These are phyloP conservation scores for Albula glossodonta DNA, from an alignment of 2,113 vertebrate species.

Conservation along the genomic window DNA sequence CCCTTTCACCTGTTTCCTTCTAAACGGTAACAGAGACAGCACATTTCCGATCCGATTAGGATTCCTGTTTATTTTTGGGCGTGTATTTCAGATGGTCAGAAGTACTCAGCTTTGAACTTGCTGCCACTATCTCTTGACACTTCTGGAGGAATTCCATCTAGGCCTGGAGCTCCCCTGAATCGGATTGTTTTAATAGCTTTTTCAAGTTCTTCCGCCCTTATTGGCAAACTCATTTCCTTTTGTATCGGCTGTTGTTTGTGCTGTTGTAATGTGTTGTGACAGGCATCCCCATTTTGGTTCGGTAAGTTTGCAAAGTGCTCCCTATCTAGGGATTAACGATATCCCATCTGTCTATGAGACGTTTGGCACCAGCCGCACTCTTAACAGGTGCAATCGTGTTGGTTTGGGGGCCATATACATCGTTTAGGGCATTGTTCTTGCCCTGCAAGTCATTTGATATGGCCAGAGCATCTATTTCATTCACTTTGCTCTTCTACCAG, in stretches of 20 bases:
- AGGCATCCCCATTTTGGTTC: background rate
- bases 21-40: background rate
- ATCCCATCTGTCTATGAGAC: background rate
- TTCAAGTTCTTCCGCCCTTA: background rate
- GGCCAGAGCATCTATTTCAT: background rate
- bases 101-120: background rate
- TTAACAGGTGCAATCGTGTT: background rate
- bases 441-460: background rate
- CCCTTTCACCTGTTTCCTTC: background rate
- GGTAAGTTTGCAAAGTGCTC: background rate
- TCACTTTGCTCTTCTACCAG: background rate
- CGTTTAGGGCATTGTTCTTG: background rate
- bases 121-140: background rate
- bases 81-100: background rate
- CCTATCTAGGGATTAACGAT: background rate
- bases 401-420: background rate
- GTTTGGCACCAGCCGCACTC: background rate
- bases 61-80: background rate
- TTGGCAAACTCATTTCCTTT: background rate
- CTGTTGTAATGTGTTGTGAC: background rate
- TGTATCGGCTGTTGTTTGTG: background rate
- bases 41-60: too few relatives aligned
- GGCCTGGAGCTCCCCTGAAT: background rate
- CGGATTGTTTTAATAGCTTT: background rate
- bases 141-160: background rate